Evolutionary conservation across 2,797 vertebrate species (phyloP).

Genomic region (Gouania willdenowi): DNA sequence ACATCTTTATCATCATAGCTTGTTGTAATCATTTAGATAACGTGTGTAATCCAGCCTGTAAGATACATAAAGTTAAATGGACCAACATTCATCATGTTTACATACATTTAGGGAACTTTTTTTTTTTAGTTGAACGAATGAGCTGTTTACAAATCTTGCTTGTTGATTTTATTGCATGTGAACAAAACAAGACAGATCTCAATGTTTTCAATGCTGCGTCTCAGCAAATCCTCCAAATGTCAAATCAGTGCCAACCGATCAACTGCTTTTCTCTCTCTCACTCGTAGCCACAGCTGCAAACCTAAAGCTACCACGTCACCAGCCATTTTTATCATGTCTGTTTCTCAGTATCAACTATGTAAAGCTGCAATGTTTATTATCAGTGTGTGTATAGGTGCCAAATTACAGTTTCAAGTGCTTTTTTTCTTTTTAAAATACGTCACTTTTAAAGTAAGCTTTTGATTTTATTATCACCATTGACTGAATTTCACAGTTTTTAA

Average conservation of each 20-base stretch:
- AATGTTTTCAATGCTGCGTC: conserved; percentile 40
- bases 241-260: conserved; percentile 32
- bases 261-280: conserved; percentile 45
- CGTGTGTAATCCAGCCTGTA: conserved; percentile 77
- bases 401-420: conserved; percentile 55
- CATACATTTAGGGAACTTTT: conserved; percentile 65
- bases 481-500: too few relatives aligned
- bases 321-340: neutral
- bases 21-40: conserved; percentile 76
- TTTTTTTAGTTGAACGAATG: conserved; percentile 42
- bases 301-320: conserved; percentile 29
- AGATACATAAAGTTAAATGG: conserved; percentile 60
- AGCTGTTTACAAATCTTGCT: conserved; percentile 75
- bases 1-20: conserved; percentile 70
- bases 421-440: conserved; percentile 29
- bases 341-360: conserved; percentile 20
- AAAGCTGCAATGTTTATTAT: conserved; percentile 46
- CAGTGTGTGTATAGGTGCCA: conserved; percentile 69
- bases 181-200: conserved; percentile 67
- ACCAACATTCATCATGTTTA: conserved; percentile 78
- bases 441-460: conserved; percentile 25
- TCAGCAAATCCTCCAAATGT: conserved; percentile 23
- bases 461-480: conserved; percentile 19
- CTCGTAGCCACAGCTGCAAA: conserved; percentile 50
- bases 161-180: conserved; percentile 38